These are phyloP conservation scores for Cordilura impudica DNA, from an alignment of 2,888 invertebrate species.

Conservation along the genomic window DNA sequence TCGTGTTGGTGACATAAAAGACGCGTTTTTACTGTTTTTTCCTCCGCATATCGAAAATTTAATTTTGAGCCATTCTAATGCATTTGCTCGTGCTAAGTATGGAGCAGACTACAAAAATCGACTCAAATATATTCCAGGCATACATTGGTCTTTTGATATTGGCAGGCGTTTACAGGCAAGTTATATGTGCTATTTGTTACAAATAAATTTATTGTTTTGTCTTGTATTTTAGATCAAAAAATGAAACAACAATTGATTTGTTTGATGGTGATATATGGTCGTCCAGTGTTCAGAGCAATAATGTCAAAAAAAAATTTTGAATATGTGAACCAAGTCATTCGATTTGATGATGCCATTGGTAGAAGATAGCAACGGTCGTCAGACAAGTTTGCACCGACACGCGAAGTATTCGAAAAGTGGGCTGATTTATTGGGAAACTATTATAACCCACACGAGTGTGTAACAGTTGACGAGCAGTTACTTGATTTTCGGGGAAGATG, in stretches of 20 bases:
- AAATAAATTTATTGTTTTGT: no score
- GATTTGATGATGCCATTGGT: conserved; percentile 25
- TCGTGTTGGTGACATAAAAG: no score
- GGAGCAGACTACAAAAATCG: conserved; percentile 15
- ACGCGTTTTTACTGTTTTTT: no score
- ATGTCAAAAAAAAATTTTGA: not conserved
- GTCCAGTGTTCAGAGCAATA: not conserved
- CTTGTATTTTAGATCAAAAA: not conserved
- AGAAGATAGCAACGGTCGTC: conserved; percentile 17
- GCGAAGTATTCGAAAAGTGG: no score
- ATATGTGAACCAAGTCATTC: conserved; percentile 22
- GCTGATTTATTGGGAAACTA: no score
- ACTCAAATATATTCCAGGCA: conserved; percentile 2
- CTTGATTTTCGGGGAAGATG: no score
- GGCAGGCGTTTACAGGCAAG: no score
- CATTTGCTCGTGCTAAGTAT: conserved; percentile 1
- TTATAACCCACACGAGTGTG: no score
- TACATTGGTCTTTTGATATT: no score
- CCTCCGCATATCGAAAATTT: conserved; percentile 8
- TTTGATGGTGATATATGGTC: no score
- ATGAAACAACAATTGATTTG: not conserved
- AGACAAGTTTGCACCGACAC: conserved; percentile 43
- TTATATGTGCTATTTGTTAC: no score
- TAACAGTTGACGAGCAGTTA: no score
- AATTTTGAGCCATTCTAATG: conserved; percentile 6